Evolutionary conservation across 2,888 invertebrate genomes (phyloP), one percentile per base, ranked within the genome.

Genomic region (Chalcis sispes): DNA sequence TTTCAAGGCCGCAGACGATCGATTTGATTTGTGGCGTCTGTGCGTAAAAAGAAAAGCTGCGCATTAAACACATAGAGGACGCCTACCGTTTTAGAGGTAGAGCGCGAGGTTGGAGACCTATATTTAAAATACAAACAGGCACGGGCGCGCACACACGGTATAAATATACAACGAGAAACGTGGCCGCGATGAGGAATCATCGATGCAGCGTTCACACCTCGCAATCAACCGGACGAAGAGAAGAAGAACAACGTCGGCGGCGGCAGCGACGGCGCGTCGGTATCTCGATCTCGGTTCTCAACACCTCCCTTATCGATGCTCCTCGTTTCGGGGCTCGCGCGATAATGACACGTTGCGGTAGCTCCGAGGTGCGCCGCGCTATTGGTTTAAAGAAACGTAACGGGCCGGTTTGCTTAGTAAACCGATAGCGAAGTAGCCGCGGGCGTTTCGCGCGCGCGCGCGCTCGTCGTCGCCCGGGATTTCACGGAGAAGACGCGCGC

Each of bases 221-320:
- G 80, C 83, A 83, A 84, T 84, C 82, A 82, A 79, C 62, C 52
- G 64, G 71, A 52, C 52, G 59, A 32, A 54, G 65, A 74, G 50
- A 76, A 65, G n/a, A 48, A n/a, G n/a, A n/a, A n/a, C 76, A 72
- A n/a, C n/a, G n/a, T n/a, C n/a, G n/a, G 74, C 80, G 71, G 79
- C n/a, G n/a, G n/a, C n/a, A n/a, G n/a, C n/a, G n/a, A n/a, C 84
- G 86, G 85, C 84, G 50, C 15, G 20, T 50, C 20, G 8, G 20
- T 50, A 50, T 50, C 50, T 84, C 81, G 85, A 86, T 85, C 86
- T 83, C 79, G 80, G 80, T 85, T 84, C 86, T 88, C 88, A 88
- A 88, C 88, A 88, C 88, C 87, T 87, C 80, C 80, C 86, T 87
- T 86, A 88, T 87, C 87, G 86, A 84, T 84, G 8, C 20, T 25